Percentiles rank a stretch among this genome's conserved stretches.
These are phyloP conservation scores for Andrena praecox DNA, from an alignment of 2,888 invertebrate genomes.

Conservation along the genomic window DNA sequence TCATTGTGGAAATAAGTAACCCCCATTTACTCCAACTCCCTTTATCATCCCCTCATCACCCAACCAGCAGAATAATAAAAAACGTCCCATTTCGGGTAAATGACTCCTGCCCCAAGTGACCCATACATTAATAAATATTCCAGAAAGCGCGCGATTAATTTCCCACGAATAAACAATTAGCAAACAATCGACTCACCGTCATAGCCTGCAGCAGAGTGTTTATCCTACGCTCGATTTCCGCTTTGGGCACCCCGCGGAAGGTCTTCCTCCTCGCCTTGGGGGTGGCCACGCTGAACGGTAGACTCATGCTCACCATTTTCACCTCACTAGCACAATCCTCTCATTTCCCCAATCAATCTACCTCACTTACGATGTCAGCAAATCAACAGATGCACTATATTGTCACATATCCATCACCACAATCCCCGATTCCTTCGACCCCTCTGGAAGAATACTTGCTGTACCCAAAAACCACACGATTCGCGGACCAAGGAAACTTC, in stretches of 20 bases:
- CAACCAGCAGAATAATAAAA: too few species aligned
- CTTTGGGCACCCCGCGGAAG: constrained; percentile 92
- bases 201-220: constrained; percentile 91
- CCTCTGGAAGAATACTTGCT: too few species aligned
- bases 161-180: background rate
- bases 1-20: too few species aligned
- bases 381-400: background rate
- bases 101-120: too few species aligned
- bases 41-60: too few species aligned
- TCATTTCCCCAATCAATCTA: background rate
- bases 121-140: too few species aligned
- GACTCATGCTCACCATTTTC: constrained; percentile 77
- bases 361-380: constrained; percentile 9
- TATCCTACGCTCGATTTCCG: constrained; percentile 90
- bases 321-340: background rate
- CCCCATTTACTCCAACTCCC: too few species aligned
- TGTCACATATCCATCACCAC: background rate
- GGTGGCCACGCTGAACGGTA: constrained; percentile 85
- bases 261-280: constrained; percentile 86
- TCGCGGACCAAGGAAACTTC: background rate
- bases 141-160: too few species aligned
- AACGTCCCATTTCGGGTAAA: too few species aligned
- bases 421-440: too few species aligned
- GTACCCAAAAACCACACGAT: background rate
- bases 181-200: constrained; percentile 89